A percentile compares a stretch with the other conserved stretches of the same genome.
phyloP scores from a whole-genome alignment of 2,113 vertebrate species.

The Noturus placidus region DNA sequence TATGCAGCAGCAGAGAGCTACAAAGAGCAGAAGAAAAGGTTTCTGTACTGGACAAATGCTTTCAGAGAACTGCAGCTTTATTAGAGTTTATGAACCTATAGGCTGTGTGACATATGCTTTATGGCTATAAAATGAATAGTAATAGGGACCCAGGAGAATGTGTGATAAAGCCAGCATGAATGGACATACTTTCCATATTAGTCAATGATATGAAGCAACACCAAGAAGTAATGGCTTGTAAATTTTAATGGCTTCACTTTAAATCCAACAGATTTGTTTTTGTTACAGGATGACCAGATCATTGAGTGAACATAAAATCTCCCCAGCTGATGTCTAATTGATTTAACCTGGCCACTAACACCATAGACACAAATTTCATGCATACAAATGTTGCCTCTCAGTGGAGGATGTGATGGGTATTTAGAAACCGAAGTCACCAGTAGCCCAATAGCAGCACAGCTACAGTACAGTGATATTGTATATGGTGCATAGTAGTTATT shows the following conservation, averaged over 20 bases:
- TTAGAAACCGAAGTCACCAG: conserved; percentile 10
- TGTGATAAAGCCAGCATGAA: background rate
- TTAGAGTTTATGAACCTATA: background rate
- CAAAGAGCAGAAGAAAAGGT: background rate
- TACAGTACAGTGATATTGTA: background rate
- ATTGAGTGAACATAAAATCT: conserved; percentile 20
- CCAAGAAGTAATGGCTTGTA: background rate
- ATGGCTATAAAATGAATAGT: conserved; percentile 30
- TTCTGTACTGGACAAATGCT: background rate
- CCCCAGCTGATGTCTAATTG: conserved; percentile 30
- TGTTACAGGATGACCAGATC: conserved; percentile 23
- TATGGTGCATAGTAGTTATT: conserved; percentile 19
- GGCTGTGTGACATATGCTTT: background rate
- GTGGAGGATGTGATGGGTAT: conserved; percentile 15
- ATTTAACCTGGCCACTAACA: conserved; percentile 37
- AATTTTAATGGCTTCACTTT: conserved; percentile 32
- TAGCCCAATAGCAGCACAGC: background rate
- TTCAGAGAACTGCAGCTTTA: background rate
- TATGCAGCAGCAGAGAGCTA: conserved; percentile 3
- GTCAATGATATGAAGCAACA: background rate
- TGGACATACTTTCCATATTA: conserved; percentile 15
- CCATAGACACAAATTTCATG: conserved; percentile 32
- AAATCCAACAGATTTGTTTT: conserved; percentile 11
- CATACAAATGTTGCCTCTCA: conserved; percentile 42
- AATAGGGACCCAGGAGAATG: background rate